A percentile compares a stretch with the other conserved stretches of the same genome.
phyloP scores from a whole-genome alignment of 2,113 vertebrate species.

The Myotis yumanensis region DNA sequence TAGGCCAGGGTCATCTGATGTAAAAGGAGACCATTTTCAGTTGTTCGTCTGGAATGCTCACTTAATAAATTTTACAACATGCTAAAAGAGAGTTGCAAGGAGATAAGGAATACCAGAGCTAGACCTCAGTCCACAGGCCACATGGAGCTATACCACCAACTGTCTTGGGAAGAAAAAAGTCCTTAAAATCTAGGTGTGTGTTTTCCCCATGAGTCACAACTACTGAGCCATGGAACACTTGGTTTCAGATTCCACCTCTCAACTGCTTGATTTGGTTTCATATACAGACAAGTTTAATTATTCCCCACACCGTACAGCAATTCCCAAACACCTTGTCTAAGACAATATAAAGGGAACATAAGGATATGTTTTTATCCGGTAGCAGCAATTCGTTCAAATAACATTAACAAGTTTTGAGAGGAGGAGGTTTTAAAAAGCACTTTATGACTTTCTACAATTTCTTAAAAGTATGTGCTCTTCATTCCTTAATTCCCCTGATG shows the following conservation, averaged over 20 bases:
- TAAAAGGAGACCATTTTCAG: not conserved
- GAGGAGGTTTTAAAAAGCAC: not conserved
- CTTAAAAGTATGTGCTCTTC: not conserved
- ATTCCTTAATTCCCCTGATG: slow-evolving; percentile 3
- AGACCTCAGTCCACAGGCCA: not conserved
- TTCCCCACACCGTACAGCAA: not conserved
- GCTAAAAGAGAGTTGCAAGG: not conserved
- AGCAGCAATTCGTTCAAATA: slow-evolving; percentile 38
- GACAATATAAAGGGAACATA: slow-evolving; percentile 21
- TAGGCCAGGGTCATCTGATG: slow-evolving; percentile 85
- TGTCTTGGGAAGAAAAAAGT: not conserved
- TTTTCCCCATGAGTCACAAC: not conserved
- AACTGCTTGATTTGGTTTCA: slow-evolving; percentile 22
- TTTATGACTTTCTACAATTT: slow-evolving; percentile 43
- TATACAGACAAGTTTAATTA: not conserved
- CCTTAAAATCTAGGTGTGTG: not conserved
- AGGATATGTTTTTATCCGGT: slow-evolving; percentile 34
- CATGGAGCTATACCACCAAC: not conserved
- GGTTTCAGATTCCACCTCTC: slow-evolving; percentile 12
- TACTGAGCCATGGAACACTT: not conserved
- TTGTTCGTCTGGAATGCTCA: not conserved
- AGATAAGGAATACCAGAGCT: not conserved
- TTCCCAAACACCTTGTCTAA: slow-evolving; percentile 42
- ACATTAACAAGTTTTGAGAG: slow-evolving; percentile 25
- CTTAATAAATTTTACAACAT: not conserved